Base-by-base conservation (phyloP, 92 coral and sea anemone species). In the Zoanthus gigantus region DNA sequence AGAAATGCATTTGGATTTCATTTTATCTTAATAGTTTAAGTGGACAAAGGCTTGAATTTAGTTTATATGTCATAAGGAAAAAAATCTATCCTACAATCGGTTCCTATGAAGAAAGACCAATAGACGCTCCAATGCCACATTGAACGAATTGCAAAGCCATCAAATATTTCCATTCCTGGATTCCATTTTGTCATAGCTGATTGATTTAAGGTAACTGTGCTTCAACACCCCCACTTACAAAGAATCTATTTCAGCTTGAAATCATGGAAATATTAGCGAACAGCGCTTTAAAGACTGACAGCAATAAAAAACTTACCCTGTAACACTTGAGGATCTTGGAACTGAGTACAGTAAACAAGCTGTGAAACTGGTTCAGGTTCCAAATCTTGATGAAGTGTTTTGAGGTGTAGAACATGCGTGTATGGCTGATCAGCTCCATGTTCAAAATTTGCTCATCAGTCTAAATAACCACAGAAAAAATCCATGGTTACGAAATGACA, bases 321-420 rank as follows among this genome's bases (percentile, higher is more conserved):
- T 30, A 14, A 72, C 94, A 93, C 29, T 83, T 89, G 48, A 68
- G 80, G 31, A 97, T 95, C 54, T 89, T 89, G 65, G 96, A 95
- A 78, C 99, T 94, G 12, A 97, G 90, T 0, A 85, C 89, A 45
- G 98, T 94, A 72, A 95, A 97, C 32, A 97, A 92, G 66, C 92
- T 95, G 87, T 97, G 99, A 72, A 97, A 97, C 6, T 92, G 92
- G 54, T 97, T 97, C 17, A 95, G 92, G 66, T 93, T 87, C 98
- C 99, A 97, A 12, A 94, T 93, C 88, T 96, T 96, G 71, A 97
- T 77, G 85, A 93, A 92, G 82, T 94, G 93, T 71, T 91, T 88
- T 23, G 95, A 91, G 78, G 89, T 93, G 88, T 96, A 94, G 88
- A 93, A 95, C 71, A 93, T 89, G 42, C 92, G 85, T 6, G 89